A percentile compares a stretch with the other conserved stretches of the same genome.
phyloP scores from a whole-genome alignment of 2,888 invertebrate genomes.

The Glomeris marginata region DNA sequence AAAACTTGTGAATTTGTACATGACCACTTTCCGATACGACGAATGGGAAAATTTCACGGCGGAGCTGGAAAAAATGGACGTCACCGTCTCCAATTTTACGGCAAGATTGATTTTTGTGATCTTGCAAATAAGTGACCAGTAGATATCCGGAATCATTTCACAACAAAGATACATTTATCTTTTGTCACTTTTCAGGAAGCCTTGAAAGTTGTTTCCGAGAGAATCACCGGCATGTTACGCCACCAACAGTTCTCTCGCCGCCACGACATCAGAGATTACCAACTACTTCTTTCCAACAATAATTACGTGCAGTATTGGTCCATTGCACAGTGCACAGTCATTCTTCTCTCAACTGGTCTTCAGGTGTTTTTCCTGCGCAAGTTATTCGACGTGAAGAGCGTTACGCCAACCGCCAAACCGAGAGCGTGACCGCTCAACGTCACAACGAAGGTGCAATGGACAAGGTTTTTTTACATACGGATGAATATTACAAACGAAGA shows the following conservation, averaged over 20 bases:
- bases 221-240: conserved; percentile 45
- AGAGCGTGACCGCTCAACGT: conserved; percentile 29
- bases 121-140: no score
- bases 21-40: conserved; percentile 77
- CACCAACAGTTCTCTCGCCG: conserved; percentile 67
- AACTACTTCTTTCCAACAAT: conserved; percentile 64
- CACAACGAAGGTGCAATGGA: no score
- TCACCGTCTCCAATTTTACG: conserved; percentile 81
- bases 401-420: conserved; percentile 31
- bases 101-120: no score
- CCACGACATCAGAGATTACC: conserved; percentile 65
- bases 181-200: conserved; percentile 21
- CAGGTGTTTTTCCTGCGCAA: conserved; percentile 81
- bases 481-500: no score
- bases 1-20: conserved; percentile 74
- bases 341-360: conserved; percentile 56
- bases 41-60: conserved; percentile 84
- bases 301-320: conserved; percentile 81
- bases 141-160: no score
- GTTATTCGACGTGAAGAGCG: conserved; percentile 59
- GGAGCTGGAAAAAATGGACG: conserved; percentile 70
- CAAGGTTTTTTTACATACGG: no score
- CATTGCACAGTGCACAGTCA: conserved; percentile 65
- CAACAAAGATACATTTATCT: no score
- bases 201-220: conserved; percentile 19